Percentiles rank a stretch among this genome's conserved stretches.
phyloP scores from a whole-genome alignment of 1,140 invertebrate species.

The Procambarus clarkii region DNA sequence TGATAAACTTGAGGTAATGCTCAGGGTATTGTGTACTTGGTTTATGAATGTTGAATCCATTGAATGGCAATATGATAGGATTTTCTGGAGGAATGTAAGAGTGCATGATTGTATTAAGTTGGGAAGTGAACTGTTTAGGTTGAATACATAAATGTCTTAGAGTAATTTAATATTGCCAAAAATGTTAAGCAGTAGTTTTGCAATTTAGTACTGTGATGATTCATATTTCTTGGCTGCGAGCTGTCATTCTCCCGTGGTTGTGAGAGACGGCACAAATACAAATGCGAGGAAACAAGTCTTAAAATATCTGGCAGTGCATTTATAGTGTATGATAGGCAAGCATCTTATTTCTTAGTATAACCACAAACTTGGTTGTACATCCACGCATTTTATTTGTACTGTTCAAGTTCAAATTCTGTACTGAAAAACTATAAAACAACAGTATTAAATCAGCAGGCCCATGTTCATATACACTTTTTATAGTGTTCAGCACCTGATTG shows the following conservation, averaged over 20 bases:
- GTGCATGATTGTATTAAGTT: neutral
- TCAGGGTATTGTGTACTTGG: neutral
- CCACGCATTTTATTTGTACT: slow-evolving; percentile 20
- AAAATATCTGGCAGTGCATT: neutral
- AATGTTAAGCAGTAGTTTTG: slow-evolving; percentile 20
- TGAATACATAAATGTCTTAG: slow-evolving; percentile 3
- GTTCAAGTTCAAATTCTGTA: slow-evolving; percentile 10
- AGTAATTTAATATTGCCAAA: slow-evolving; percentile 16
- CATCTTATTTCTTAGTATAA: neutral
- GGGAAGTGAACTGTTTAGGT: neutral
- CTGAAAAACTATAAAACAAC: slow-evolving; percentile 16
- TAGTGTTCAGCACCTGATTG: neutral
- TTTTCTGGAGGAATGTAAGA: neutral
- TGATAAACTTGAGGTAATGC: neutral
- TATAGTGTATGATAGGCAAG: slow-evolving; percentile 12
- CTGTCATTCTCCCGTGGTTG: slow-evolving; percentile 17
- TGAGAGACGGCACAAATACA: slow-evolving; percentile 30
- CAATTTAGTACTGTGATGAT: slow-evolving; percentile 12
- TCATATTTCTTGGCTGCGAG: slow-evolving; percentile 10
- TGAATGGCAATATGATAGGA: neutral
- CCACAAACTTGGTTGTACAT: slow-evolving; percentile 4
- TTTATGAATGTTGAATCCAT: neutral
- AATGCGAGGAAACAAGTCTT: slow-evolving; percentile 8
- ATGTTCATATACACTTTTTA: neutral
- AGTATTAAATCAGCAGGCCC: slow-evolving; percentile 16